phyloP scores from a whole-genome alignment of 2,888 invertebrate species.

The Xanthia togata region DNA sequence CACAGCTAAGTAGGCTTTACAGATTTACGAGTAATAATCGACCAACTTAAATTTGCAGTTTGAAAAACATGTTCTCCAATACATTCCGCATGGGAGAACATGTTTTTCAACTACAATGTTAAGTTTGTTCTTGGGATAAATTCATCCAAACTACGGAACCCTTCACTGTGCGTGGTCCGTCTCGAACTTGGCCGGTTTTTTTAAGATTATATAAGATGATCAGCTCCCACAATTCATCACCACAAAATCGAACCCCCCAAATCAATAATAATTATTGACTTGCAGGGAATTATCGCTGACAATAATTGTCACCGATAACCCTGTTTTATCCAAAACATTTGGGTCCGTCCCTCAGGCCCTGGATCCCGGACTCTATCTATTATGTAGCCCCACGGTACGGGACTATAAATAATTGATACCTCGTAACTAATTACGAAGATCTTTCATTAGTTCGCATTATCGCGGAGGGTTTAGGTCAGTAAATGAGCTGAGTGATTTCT shows the following conservation, averaged over 20 bases:
- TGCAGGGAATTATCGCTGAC: no score
- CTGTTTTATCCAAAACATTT: constrained; percentile 56
- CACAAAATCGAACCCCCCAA: constrained; percentile 31
- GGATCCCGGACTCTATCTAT: constrained; percentile 64
- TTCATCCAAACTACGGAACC: no score
- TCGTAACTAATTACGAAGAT: constrained; percentile 78
- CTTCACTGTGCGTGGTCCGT: no score
- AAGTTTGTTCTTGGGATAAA: no score
- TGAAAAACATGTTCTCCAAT: no score
- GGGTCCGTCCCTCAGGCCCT: constrained; percentile 54
- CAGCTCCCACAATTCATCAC: constrained; percentile 24
- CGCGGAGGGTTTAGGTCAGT: constrained; percentile 63
- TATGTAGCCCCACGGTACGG: constrained; percentile 62
- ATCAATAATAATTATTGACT: constrained; percentile 43
- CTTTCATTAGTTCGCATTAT: constrained; percentile 76
- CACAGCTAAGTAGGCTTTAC: no score
- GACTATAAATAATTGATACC: constrained; percentile 81
- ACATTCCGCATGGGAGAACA: no score
- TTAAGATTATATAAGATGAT: not conserved
- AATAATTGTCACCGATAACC: constrained; percentile 62
- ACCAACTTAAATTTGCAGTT: no score
- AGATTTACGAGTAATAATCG: no score
- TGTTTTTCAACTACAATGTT: no score
- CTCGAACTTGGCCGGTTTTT: no score
- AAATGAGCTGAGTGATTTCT: constrained; percentile 68